These are phyloP conservation scores for Mantis religiosa DNA, from an alignment of 2,888 invertebrate genomes.

Conservation along the genomic window DNA sequence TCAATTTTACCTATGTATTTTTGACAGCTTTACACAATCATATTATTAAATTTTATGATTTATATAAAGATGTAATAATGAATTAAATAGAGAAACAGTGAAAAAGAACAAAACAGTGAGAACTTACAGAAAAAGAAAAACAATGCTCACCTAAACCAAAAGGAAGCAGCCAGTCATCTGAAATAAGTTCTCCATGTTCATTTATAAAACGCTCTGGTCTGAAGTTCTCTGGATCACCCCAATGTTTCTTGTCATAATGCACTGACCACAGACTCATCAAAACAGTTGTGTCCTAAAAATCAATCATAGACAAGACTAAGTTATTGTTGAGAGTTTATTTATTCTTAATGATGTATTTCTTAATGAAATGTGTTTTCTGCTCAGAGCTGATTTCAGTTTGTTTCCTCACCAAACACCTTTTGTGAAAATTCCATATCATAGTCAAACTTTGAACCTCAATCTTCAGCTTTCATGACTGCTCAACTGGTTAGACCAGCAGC, in stretches of 20 bases:
- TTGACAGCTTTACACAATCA: too few relatives aligned
- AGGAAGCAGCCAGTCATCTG: slow-evolving; percentile 40
- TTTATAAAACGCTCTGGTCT: slow-evolving; percentile 60
- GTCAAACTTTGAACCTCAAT: too few relatives aligned
- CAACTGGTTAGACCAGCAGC: too few relatives aligned
- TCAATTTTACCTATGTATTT: too few relatives aligned
- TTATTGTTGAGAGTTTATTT: background rate
- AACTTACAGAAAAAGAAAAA: background rate
- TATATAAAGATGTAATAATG: too few relatives aligned
- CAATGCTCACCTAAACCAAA: slow-evolving; percentile 44
- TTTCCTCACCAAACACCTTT: too few relatives aligned
- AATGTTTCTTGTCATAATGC: slow-evolving; percentile 53
- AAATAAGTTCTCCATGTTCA: slow-evolving; percentile 36
- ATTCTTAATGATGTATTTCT: background rate
- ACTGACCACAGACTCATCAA: slow-evolving; percentile 53
- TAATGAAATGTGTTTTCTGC: background rate
- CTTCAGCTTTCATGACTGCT: too few relatives aligned
- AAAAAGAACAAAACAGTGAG: too few relatives aligned
- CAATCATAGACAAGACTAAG: background rate
- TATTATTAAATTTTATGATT: too few relatives aligned
- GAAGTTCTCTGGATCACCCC: slow-evolving; percentile 59
- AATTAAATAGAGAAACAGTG: too few relatives aligned
- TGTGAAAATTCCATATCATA: too few relatives aligned
- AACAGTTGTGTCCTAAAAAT: slow-evolving; percentile 46
- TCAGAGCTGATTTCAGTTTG: too few relatives aligned